Conservation (phyloP, 92 coral and sea anemone species). For the Scolanthus callimorphus region DNA sequence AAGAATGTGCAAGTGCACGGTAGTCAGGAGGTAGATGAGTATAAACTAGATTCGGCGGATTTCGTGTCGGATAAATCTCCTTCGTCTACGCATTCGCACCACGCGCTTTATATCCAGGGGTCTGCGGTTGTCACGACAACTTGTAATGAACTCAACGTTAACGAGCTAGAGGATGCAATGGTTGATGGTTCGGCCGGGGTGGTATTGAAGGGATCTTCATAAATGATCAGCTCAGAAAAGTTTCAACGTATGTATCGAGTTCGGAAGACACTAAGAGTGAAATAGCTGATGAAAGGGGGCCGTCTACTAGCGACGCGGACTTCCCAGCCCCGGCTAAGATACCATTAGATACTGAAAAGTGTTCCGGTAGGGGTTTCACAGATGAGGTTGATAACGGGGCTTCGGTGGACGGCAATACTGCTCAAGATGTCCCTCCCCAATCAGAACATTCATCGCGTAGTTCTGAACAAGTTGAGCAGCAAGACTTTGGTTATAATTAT, state of each 20-base stretch:
- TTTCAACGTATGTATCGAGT: background rate
- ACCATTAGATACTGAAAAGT: conserved; percentile 8
- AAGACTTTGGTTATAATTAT: too few species aligned
- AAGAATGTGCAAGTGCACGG: conserved; percentile 21
- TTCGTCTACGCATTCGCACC: conserved; percentile 62
- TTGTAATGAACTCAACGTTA: conserved; percentile 40
- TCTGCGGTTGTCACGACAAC: conserved; percentile 60
- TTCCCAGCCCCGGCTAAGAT: conserved; percentile 12
- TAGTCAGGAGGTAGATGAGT: conserved; percentile 63
- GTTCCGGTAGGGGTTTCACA: background rate
- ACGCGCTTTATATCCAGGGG: conserved; percentile 54
- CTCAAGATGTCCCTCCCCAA: too few species aligned
- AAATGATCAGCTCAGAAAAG: too few species aligned
- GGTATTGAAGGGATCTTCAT: conserved; percentile 25
- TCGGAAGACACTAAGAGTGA: conserved; percentile 35
- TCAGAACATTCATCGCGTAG: too few species aligned
- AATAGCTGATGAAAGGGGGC: conserved; percentile 9
- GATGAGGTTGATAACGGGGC: background rate
- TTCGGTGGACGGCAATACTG: too few species aligned
- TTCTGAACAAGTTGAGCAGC: too few species aligned
- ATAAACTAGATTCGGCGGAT: conserved; percentile 70
- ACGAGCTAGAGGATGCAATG: conserved; percentile 53
- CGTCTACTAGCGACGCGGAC: background rate
- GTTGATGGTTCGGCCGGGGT: conserved; percentile 51
- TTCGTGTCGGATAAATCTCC: conserved; percentile 58